These are phyloP conservation scores for Andrena bicolor DNA, from an alignment of 2,888 invertebrate species.

Conservation along the genomic window DNA sequence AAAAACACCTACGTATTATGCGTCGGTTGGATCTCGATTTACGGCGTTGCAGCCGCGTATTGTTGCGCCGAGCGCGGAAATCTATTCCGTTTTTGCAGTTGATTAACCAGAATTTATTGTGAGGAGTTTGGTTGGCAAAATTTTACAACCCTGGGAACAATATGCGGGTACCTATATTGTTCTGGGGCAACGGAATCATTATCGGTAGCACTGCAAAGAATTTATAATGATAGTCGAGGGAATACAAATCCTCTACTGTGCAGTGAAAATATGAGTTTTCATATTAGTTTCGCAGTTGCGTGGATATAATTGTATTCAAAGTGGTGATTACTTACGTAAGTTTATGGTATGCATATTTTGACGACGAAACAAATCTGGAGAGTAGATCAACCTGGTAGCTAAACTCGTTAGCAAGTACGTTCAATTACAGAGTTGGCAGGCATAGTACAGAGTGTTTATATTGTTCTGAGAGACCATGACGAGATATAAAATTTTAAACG, in stretches of 20 bases:
- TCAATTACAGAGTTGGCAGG: no score
- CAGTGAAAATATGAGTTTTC: background rate
- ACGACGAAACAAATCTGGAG: background rate
- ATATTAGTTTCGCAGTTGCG: no score
- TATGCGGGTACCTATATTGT: background rate
- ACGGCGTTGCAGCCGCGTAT: conserved; percentile 11
- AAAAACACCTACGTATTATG: conserved; percentile 35
- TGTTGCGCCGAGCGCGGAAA: conserved; percentile 22
- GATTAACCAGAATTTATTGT: conserved; percentile 30
- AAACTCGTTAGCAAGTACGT: background rate
- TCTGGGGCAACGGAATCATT: background rate
- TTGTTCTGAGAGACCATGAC: no score
- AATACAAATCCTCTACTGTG: background rate
- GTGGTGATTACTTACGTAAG: no score
- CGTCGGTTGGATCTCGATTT: conserved; percentile 40
- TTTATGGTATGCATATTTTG: no score
- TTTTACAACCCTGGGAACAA: background rate
- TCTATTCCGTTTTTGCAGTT: conserved; percentile 11
- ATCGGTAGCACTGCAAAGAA: background rate
- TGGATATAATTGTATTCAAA: no score
- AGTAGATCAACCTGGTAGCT: background rate
- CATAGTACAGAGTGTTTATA: no score
- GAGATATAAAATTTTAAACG: no score
- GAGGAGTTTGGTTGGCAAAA: background rate
- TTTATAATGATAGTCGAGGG: background rate